Base-by-base conservation (phyloP, 1,140 invertebrate species). In the Aphelinus certus region DNA sequence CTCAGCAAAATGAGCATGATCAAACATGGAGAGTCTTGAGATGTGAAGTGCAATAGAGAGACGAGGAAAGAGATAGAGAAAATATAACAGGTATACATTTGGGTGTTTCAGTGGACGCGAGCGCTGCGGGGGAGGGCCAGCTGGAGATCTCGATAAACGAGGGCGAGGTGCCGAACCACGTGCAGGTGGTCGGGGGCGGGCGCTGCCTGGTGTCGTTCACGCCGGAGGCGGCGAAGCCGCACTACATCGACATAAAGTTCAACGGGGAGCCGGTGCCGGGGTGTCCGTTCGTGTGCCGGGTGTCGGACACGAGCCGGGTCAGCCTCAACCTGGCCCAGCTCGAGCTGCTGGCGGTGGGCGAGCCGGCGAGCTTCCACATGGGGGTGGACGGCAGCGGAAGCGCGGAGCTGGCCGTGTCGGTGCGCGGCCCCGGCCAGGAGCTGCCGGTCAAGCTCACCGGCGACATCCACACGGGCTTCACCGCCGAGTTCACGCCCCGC, bases 81-180 rank as follows among this genome's bases (percentile, higher is more conserved):
- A 53, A 53, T 53, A 53, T 53, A 53, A 6, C 9, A 53, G 4
- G 51, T 47, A 49, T 4, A 0, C 66, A 1, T 63, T 7, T 64
- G 53, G 60, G 71, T 75, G 63, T 67, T 90, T 71, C 86, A 96
- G 97, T 98, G 82, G 96, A 98, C 89, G 97, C 97, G 7, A 96
- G 95, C 83, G 94, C 96, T 82, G 97, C 97, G 63, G 97, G 97
- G 57, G 97, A 98, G 91, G 97, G 97, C 49, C 96, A 98, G 88
- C 90, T 99, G 79, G 97, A 98, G 91, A 98, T 98, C 83, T 97
- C 96, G 73, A 97, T 99, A 84, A 98, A 99, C 85, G 96, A 98
- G 88, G 97, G 97, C 76, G 96, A 98, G 90, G 96, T 98, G 51
- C 97, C 97, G 56, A 99, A 99, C 90, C 96, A 98, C 88, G 97